A percentile compares a stretch with the other conserved stretches of the same genome.
Evolutionary conservation across 2,113 vertebrate genomes (phyloP).

Genomic region (Lepus timidus): DNA sequence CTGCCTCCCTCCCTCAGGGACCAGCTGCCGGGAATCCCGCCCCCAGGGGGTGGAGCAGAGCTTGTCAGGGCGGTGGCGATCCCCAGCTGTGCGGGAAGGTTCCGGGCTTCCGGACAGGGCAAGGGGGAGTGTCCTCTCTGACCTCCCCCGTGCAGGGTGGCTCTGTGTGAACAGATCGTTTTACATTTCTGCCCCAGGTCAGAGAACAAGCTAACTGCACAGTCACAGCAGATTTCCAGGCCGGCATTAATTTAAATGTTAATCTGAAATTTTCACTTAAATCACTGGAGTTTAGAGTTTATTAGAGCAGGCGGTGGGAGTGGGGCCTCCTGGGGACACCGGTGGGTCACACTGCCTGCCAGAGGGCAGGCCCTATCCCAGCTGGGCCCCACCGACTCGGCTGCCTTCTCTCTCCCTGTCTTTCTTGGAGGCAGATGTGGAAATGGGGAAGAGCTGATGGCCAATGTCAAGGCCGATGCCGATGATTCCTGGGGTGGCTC

Average conservation of each 20-base stretch:
- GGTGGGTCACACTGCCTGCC: slow-evolving; percentile 74
- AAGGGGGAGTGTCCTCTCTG: neutral
- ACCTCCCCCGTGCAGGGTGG: slow-evolving; percentile 22
- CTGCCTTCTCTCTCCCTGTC: neutral
- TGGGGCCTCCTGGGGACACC: slow-evolving; percentile 22
- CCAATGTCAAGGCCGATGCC: rapidly evolving
- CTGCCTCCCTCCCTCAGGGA: neutral
- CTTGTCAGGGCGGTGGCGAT: neutral
- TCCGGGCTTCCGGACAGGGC: neutral
- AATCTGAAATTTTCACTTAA: slow-evolving; percentile 80
- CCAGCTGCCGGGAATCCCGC: neutral
- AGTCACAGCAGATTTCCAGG: slow-evolving; percentile 78
- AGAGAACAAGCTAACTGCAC: slow-evolving; percentile 75
- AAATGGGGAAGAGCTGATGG: neutral
- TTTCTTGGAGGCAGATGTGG: neutral
- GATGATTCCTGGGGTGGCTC: neutral
- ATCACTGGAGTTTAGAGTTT: slow-evolving; percentile 81
- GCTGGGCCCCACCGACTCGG: neutral
- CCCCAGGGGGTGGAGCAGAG: neutral
- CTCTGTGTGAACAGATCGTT: slow-evolving; percentile 73
- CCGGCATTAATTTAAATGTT: slow-evolving; percentile 85
- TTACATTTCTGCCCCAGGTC: slow-evolving; percentile 81
- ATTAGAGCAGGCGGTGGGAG: slow-evolving; percentile 76
- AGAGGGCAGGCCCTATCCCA: slow-evolving; percentile 64
- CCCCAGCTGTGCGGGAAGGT: neutral